These are phyloP conservation scores for Gadopsis marmoratus DNA, from an alignment of 2,797 vertebrate genomes.

Conservation along the genomic window DNA sequence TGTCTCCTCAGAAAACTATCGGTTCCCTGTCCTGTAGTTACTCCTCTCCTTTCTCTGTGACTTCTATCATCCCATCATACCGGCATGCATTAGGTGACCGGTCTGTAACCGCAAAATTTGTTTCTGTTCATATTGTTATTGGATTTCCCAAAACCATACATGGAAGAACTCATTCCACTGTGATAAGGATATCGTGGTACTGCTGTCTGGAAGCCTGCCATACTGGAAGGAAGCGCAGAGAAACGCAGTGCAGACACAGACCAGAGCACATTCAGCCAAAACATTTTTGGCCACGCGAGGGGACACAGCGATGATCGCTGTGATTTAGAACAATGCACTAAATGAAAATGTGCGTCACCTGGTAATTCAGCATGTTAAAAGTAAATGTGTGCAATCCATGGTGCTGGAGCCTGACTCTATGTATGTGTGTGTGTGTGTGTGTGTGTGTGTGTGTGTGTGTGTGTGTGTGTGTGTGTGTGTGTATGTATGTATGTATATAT, in stretches of 20 bases:
- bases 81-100: conserved; percentile 26
- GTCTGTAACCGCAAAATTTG: not conserved
- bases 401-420: not conserved
- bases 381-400: not conserved
- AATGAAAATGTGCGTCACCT: conserved; percentile 1
- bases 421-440: too few relatives aligned
- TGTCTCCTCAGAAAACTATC: conserved; percentile 32
- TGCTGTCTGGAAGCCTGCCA: conserved; percentile 2
- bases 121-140: conserved; percentile 12
- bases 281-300: not conserved
- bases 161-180: conserved; percentile 12
- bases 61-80: conserved; percentile 38
- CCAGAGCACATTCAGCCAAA: not conserved
- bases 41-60: conserved; percentile 12
- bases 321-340: conserved; percentile 3
- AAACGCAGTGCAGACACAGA: not conserved
- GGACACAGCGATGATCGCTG: not conserved
- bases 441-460: too few relatives aligned
- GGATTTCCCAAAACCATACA: conserved; percentile 21
- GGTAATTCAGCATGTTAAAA: not conserved
- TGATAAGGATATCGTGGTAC: conserved; percentile 20
- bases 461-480: too few relatives aligned
- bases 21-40: conserved; percentile 1
- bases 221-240: not conserved
- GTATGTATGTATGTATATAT: too few relatives aligned